These are phyloP conservation scores for Horisme vitalbata DNA, from an alignment of 2,888 invertebrate species.

Conservation along the genomic window DNA sequence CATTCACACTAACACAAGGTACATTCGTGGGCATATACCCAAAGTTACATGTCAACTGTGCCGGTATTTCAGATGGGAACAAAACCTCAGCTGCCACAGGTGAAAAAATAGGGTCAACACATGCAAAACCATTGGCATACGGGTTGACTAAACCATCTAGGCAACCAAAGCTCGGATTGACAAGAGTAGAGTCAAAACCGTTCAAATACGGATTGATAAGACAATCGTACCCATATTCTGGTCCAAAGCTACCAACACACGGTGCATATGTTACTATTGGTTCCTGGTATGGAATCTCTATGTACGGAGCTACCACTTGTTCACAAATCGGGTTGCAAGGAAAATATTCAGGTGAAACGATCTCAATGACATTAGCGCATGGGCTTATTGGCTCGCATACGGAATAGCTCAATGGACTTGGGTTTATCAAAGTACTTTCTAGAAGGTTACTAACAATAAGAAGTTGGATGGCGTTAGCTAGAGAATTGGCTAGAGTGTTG, in stretches of 20 bases:
- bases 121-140: constrained; percentile 6
- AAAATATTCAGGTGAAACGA: constrained; percentile 14
- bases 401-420: not conserved
- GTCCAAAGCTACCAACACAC: not conserved
- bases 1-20: constrained; percentile 48
- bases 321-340: too few relatives aligned
- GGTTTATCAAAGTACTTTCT: constrained; percentile 35
- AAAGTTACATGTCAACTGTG: constrained; percentile 48
- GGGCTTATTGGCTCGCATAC: constrained; percentile 5
- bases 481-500: constrained; percentile 54
- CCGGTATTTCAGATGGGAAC: constrained; percentile 50
- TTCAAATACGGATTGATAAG: constrained; percentile 1
- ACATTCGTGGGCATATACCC: constrained; percentile 39
- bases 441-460: constrained; percentile 59
- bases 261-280: not conserved
- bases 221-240: not conserved
- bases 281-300: constrained; percentile 16
- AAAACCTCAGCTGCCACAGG: constrained; percentile 43
- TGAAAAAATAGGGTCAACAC: constrained; percentile 4
- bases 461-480: constrained; percentile 62
- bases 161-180: not conserved
- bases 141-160: constrained; percentile 1
- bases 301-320: constrained; percentile 9
- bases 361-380: constrained; percentile 22
- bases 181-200: too few relatives aligned